Conservation (phyloP, 2,797 vertebrate genomes). For the Oryzias dopingdopingensis region DNA sequence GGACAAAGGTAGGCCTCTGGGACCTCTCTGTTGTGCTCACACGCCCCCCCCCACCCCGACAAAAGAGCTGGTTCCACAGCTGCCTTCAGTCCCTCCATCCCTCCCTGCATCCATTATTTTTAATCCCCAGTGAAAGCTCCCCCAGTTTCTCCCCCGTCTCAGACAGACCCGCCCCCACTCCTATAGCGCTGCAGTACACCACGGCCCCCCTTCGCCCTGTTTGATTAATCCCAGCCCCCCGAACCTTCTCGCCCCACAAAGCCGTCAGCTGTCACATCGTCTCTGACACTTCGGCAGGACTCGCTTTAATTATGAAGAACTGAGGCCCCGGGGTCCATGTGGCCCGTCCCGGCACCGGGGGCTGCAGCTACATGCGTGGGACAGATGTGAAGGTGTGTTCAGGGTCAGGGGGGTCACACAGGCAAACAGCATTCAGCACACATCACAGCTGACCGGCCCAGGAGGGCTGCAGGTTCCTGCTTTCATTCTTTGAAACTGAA, state of each 20-base stretch:
- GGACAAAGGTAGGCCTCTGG: slow-evolving; percentile 76
- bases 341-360: slow-evolving; percentile 10
- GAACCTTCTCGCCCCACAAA: slow-evolving; percentile 58
- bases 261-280: slow-evolving; percentile 75
- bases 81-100: slow-evolving; percentile 60
- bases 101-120: slow-evolving; percentile 65
- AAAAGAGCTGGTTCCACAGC: slow-evolving; percentile 76
- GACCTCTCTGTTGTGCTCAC: slow-evolving; percentile 49
- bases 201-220: slow-evolving; percentile 15
- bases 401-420: slow-evolving; percentile 12
- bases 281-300: slow-evolving; percentile 60
- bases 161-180: slow-evolving; percentile 14
- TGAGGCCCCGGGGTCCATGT: slow-evolving; percentile 35
- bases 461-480: slow-evolving; percentile 17
- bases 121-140: slow-evolving; percentile 77
- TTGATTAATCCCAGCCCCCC: slow-evolving; percentile 39
- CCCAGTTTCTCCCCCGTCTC: slow-evolving; percentile 22
- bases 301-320: slow-evolving; percentile 69
- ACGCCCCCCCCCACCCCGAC: slow-evolving; percentile 39
- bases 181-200: slow-evolving; percentile 3
- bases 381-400: slow-evolving; percentile 17
- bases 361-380: slow-evolving; percentile 1
- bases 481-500: not conserved
- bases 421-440: not conserved
- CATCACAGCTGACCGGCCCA: slow-evolving; percentile 14